A percentile compares a stretch with the other conserved stretches of the same genome.
Evolutionary conservation across 2,797 vertebrate species (phyloP).

Genomic region (Sebastes matsubarae): DNA sequence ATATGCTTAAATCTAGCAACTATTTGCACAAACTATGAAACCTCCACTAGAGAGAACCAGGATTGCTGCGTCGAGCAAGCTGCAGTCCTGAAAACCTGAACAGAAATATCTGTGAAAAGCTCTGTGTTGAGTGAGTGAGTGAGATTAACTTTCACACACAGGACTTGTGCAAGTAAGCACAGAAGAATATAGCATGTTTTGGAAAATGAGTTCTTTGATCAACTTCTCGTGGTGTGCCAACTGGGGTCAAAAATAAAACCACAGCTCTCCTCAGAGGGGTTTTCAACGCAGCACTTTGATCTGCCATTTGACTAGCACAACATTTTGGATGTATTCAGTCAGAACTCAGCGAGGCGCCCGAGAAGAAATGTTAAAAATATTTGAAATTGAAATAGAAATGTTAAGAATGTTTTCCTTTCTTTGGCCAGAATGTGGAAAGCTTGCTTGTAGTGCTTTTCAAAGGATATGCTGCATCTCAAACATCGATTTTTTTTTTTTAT

Average conservation of each 20-base stretch:
- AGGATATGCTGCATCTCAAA: conserved; percentile 15
- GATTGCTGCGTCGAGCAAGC: conserved; percentile 16
- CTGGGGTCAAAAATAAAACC: conserved; percentile 50
- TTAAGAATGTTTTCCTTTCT: conserved; percentile 40
- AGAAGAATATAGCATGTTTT: conserved; percentile 38
- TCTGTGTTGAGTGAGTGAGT: not conserved
- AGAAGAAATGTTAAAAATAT: conserved; percentile 24
- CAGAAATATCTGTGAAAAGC: conserved; percentile 13
- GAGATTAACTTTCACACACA: conserved; percentile 33
- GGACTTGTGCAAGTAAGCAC: conserved; percentile 31
- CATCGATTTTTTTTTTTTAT: not conserved
- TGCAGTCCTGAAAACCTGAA: not conserved
- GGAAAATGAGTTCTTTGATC: conserved; percentile 61
- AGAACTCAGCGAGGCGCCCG: conserved; percentile 23
- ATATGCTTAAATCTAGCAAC: conserved; percentile 1
- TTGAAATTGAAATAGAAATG: conserved; percentile 10
- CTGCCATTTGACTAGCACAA: conserved; percentile 42
- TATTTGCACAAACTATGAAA: conserved; percentile 16
- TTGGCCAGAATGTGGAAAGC: conserved; percentile 22
- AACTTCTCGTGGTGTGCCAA: conserved; percentile 41
- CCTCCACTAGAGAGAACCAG: conserved; percentile 5
- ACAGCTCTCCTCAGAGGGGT: conserved; percentile 35
- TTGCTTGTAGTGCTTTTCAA: conserved; percentile 22
- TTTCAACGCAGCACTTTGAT: conserved; percentile 51
- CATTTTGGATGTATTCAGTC: conserved; percentile 47